phyloP scores from a whole-genome alignment of 2,797 vertebrate genomes.

The Molossus alvarezi region DNA sequence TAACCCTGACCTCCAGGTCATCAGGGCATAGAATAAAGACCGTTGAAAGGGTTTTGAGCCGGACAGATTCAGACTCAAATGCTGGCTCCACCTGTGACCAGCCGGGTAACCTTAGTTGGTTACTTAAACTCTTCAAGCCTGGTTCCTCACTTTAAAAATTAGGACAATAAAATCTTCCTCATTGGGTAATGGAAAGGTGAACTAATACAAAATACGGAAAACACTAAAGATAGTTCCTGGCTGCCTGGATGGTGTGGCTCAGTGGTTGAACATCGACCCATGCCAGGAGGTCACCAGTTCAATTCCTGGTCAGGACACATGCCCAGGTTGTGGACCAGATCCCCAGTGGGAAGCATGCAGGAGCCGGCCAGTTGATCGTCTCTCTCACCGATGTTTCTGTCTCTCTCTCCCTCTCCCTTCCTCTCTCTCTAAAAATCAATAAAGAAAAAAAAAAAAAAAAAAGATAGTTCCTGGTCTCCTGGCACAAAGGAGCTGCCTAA shows the following conservation, averaged over 20 bases:
- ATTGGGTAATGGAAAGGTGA: not conserved
- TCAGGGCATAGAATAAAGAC: not conserved
- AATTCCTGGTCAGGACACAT: no score
- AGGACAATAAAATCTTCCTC: not conserved
- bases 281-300: no score
- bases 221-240: not conserved
- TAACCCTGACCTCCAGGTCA: not conserved
- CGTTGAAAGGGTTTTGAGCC: not conserved
- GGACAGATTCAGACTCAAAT: not conserved
- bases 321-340: no score
- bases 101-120: not conserved
- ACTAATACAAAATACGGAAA: not conserved
- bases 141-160: slow-evolving; percentile 37
- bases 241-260: no score
- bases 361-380: no score
- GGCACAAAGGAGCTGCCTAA: not conserved
- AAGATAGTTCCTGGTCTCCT: not conserved
- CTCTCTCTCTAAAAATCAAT: no score
- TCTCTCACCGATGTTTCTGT: no score
- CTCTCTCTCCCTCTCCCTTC: no score
- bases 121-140: not conserved
- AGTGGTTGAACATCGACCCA: no score
- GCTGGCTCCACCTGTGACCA: not conserved
- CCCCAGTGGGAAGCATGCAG: no score
- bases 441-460: no score